These are phyloP conservation scores for Octomys mimax DNA, from an alignment of 2,797 vertebrate genomes.

Conservation along the genomic window DNA sequence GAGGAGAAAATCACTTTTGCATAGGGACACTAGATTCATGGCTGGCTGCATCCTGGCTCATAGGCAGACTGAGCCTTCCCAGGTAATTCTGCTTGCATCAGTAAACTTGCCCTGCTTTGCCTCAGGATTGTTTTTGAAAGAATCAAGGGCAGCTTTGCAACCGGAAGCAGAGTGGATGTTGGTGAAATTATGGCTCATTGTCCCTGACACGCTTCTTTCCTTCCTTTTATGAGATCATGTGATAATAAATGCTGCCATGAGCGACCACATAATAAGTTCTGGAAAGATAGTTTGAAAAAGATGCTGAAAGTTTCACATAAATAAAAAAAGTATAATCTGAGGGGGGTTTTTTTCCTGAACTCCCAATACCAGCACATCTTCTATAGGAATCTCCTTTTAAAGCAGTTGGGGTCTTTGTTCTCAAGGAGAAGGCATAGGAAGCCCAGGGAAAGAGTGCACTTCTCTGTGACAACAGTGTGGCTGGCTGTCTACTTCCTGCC, in stretches of 20 bases:
- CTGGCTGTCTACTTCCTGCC: not conserved
- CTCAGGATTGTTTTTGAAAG: not conserved
- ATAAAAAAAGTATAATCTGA: not conserved
- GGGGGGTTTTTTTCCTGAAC: not conserved
- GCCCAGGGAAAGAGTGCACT: not conserved
- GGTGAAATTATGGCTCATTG: conserved; percentile 8
- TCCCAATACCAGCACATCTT: conserved; percentile 1
- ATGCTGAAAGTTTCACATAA: conserved; percentile 42
- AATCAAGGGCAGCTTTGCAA: conserved; percentile 20
- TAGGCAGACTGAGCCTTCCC: not conserved
- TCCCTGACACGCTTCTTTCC: not conserved
- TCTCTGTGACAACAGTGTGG: not conserved
- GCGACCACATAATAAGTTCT: conserved; percentile 15
- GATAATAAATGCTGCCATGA: conserved; percentile 33
- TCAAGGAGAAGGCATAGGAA: not conserved
- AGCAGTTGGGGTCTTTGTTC: conserved; percentile 29
- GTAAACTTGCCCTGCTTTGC: not conserved
- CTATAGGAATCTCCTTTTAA: not conserved
- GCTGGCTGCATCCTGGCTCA: not conserved
- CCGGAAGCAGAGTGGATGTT: not conserved
- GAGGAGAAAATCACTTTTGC: not conserved
- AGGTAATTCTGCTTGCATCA: not conserved
- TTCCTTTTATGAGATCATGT: conserved; percentile 16
- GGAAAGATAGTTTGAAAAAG: conserved; percentile 26
- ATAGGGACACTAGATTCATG: not conserved